phyloP scores from a whole-genome alignment of 2,113 vertebrate species.

The Tyto alba region DNA sequence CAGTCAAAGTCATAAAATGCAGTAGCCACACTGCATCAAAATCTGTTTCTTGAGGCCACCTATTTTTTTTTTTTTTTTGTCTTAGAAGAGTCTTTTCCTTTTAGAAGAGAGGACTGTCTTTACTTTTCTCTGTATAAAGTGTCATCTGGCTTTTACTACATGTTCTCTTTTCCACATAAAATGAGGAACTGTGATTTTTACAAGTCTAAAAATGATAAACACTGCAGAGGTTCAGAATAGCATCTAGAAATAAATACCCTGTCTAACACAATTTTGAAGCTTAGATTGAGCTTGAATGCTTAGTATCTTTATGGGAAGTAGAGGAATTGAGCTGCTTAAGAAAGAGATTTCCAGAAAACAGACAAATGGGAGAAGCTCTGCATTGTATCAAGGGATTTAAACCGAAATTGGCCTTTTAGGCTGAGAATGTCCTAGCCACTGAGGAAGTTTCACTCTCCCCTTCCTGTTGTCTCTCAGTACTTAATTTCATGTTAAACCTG shows the following conservation, averaged over 20 bases:
- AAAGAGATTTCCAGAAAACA: neutral
- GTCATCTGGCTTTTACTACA: neutral
- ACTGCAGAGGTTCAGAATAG: neutral
- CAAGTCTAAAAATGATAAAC: neutral
- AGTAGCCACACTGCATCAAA: neutral
- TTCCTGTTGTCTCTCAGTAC: neutral
- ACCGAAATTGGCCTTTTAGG: neutral
- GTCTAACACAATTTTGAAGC: neutral
- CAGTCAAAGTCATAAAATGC: neutral
- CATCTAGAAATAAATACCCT: neutral
- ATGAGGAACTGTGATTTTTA: neutral
- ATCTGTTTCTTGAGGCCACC: neutral
- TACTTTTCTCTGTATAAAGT: neutral
- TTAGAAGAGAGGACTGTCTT: neutral
- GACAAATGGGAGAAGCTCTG: neutral
- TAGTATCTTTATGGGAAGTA: neutral
- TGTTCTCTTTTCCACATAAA: neutral
- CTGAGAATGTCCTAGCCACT: neutral
- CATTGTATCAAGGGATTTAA: neutral
- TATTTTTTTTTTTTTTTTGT: neutral
- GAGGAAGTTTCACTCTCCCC: neutral
- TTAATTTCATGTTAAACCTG: neutral
- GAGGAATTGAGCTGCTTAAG: neutral
- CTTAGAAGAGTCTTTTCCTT: neutral
- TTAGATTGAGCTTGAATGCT: neutral